Evolutionary conservation across 2,113 vertebrate species (phyloP), one percentile per base, ranked within the genome.

Genomic region (Sigmodon hispidus): DNA sequence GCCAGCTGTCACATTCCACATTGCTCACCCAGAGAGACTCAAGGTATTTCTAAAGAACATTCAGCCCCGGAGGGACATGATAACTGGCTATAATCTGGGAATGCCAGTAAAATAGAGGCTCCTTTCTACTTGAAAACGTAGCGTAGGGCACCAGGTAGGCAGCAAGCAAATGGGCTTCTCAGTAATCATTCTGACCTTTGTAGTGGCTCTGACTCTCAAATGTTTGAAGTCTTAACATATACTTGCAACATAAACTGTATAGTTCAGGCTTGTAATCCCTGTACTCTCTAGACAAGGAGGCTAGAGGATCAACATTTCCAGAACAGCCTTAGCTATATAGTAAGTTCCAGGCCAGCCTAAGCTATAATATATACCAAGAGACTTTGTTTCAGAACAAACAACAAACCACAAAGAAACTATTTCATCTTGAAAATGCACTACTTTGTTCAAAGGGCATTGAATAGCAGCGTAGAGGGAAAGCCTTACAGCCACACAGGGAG

Each of bases 1-100:
- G 17, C 77, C 93, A 95, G 96, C 91, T 95, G 94, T 93, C 93
- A 43, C 91, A 93, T 89, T 96, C 93, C 93, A 73, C 21, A 0
- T 70, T 61, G 72, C 76, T 95, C 63, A 11, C 36, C 73, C 90
- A 94, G 72, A 0, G 0, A 87, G 70, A 85, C 45, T 69, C 63
- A 63, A 86, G 59, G 43, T 81, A 90, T 94, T 93, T 88, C 79
- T 90, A n/a, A 65, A 87, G 85, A 80, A 63, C 88, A 75, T 34
- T 83, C 65, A 16, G 48, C 90, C 59, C 73, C 61, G 13, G 26
- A 55, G 93, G 92, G 73, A 79, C 75, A 63, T 57, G 40, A 16
- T 63, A 36, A 40, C 48, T 72, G 50, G 69, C 57, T 85, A 45
- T 81, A 45, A 57, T 45, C 16, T 79, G 57, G 7, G 63, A 85